Evolutionary conservation across 2,888 invertebrate genomes (phyloP), one percentile per base, ranked within the genome.

Genomic region (Drosophila limbata): DNA sequence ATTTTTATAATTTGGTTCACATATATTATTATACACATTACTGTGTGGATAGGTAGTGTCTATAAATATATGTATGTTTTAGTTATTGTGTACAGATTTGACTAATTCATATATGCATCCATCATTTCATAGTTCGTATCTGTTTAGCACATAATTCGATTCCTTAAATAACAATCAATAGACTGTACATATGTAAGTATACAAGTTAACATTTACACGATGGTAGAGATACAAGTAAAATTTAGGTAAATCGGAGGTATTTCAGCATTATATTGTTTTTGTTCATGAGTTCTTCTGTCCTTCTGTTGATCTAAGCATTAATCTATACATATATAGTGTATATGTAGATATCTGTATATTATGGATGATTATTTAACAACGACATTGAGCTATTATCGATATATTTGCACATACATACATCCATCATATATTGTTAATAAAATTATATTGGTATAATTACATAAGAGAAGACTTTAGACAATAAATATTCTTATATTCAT

Each of bases 231-330:
- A 60, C 53, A 61, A 62, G 48, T 64, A 53, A 17, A 73, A 50
- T 51, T 78, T 55, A 71, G 65, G 68, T 79, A 81, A 81, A 70
- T 82, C 84, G 84, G 81, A 82, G 81, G 81, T 81, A 74, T 64
- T 81, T 82, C 81, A 84, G 81, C 84, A 84, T 84, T 66, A 69
- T 63, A 60, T 56, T 69, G 39, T 63, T 66, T 53, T 61, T 57
- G 53, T 61, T 45, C 9, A 15, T 42, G 31, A 57, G 61, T 65
- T 65, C 15, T 40, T 44, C 59, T 35, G 25, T 28, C 25, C 15
- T 17, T 25, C 51, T 72, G 28, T 48, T 40, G 19, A 44, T 44
- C n/a, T 37, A 50, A 52, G 68, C 40, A 74, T 52, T 67, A 51
- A 44, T 31, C 13, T 51, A 21, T 48, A 69, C 73, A 67, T n/a